Evolutionary conservation across 2,797 vertebrate species (phyloP).

Genomic region (Acanthiza pusilla): DNA sequence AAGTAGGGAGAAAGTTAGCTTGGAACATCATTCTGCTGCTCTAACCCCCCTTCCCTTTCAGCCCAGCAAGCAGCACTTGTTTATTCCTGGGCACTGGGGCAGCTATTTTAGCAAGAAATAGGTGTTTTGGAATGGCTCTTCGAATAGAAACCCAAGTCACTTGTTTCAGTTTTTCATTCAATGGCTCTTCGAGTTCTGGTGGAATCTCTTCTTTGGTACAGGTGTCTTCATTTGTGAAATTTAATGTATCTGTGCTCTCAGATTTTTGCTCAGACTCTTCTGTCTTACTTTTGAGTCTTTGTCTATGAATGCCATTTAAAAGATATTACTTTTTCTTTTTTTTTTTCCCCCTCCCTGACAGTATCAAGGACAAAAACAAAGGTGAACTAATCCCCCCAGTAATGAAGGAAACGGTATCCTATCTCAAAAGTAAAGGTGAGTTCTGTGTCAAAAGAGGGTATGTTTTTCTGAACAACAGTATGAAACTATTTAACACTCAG

Average conservation of each 20-base stretch:
- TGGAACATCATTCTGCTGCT: not conserved
- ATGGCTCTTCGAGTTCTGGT: not conserved
- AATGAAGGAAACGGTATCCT: slow-evolving; percentile 77
- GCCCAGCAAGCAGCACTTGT: not conserved
- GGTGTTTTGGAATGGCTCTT: not conserved
- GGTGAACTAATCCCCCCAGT: slow-evolving; percentile 80
- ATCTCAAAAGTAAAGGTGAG: slow-evolving; percentile 83
- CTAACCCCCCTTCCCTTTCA: not conserved
- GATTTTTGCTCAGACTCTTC: not conserved
- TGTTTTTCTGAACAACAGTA: not conserved
- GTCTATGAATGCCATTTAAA: not conserved
- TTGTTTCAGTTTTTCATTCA: not conserved
- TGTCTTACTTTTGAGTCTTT: not conserved
- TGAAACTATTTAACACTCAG: not conserved
- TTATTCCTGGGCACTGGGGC: not conserved
- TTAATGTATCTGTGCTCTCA: not conserved
- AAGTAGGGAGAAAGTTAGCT: not conserved
- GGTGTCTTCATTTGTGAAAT: not conserved
- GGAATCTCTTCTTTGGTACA: not conserved
- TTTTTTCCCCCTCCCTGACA: slow-evolving; percentile 20
- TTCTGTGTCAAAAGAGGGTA: not conserved
- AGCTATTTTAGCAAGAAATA: not conserved
- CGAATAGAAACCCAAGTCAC: not conserved
- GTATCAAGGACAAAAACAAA: slow-evolving; percentile 83
- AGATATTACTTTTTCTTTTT: not conserved